phyloP scores from a whole-genome alignment of 2,113 vertebrate species.

The Crotalus helleri region DNA sequence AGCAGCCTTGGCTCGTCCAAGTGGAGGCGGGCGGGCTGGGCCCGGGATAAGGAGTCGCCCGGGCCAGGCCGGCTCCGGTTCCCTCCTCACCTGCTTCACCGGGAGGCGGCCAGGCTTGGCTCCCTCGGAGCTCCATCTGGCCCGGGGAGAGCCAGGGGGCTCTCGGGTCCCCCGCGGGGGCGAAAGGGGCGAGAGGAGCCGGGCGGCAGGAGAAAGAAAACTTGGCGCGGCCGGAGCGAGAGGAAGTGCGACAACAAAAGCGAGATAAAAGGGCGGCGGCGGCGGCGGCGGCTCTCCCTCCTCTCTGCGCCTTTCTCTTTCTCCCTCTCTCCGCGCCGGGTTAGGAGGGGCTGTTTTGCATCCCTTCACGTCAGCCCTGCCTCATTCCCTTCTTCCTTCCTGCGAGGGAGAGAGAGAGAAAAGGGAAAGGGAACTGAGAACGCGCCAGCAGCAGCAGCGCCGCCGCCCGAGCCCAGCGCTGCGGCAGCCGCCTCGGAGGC shows the following conservation, averaged over 20 bases:
- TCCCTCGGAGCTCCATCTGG: neutral
- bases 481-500: neutral
- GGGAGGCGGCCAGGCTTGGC: neutral
- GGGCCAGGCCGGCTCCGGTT: neutral
- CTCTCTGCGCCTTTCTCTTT: slow-evolving; percentile 35
- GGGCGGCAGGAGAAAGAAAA: slow-evolving; percentile 37
- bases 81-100: neutral
- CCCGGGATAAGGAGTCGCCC: neutral
- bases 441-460: slow-evolving; percentile 41
- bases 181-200: neutral
- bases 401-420: slow-evolving; percentile 39
- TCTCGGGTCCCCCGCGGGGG: neutral
- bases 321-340: slow-evolving; percentile 44
- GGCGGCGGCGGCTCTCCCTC: slow-evolving; percentile 41
- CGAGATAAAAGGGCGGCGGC: slow-evolving; percentile 74
- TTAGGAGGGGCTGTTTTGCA: slow-evolving; percentile 77
- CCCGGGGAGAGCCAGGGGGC: neutral
- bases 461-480: slow-evolving; percentile 19
- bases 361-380: slow-evolving; percentile 79
- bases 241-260: slow-evolving; percentile 63
- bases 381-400: slow-evolving; percentile 76
- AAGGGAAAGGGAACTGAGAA: slow-evolving; percentile 5
- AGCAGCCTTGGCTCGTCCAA: neutral
- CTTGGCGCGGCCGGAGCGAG: slow-evolving; percentile 56
- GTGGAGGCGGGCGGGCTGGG: neutral